Conservation (phyloP, 1,140 invertebrate genomes). For the Drosophila elegans region DNA sequence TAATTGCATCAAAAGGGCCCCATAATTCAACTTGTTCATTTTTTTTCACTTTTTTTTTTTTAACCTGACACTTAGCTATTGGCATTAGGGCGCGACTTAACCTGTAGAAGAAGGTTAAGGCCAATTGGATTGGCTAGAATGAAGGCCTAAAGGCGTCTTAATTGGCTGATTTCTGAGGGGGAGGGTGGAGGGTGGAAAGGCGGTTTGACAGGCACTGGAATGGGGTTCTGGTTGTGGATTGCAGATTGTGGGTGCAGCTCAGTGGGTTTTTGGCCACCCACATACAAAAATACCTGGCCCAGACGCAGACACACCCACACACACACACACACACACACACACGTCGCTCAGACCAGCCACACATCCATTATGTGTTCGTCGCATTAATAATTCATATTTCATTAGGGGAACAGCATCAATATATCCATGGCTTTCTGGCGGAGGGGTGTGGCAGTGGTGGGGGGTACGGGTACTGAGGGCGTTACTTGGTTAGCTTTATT, state of each 20-base stretch:
- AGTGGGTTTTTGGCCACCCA: slow-evolving; percentile 16
- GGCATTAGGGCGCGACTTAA: slow-evolving; percentile 29
- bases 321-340: slow-evolving; percentile 6
- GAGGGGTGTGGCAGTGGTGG: slow-evolving; percentile 1
- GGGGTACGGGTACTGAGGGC: neutral
- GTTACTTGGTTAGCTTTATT: slow-evolving; percentile 54
- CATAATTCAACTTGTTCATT: slow-evolving; percentile 40
- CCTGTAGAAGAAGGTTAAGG: slow-evolving; percentile 31
- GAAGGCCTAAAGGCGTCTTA: slow-evolving; percentile 19
- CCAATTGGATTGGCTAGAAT: slow-evolving; percentile 33
- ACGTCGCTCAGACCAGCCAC: slow-evolving; percentile 1
- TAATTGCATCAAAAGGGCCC: slow-evolving; percentile 50
- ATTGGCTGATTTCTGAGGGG: slow-evolving; percentile 15
- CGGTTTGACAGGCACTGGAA: slow-evolving; percentile 10
- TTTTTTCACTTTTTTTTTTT: slow-evolving; percentile 11
- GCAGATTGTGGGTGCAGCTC: slow-evolving; percentile 4
- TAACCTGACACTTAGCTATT: slow-evolving; percentile 28
- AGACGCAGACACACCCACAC: slow-evolving; percentile 31
- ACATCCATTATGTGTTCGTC: slow-evolving; percentile 55
- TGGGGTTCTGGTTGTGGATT: neutral
- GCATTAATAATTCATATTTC: slow-evolving; percentile 70
- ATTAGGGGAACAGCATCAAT: slow-evolving; percentile 58
- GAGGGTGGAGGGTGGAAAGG: neutral
- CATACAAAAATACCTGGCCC: slow-evolving; percentile 14
- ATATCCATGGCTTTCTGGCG: neutral